A percentile compares a stretch with the other conserved stretches of the same genome.
These are phyloP conservation scores for Haliclona indistincta DNA, from an alignment of 37 sponge, comb jelly and placozoan species.

Conservation along the genomic window DNA sequence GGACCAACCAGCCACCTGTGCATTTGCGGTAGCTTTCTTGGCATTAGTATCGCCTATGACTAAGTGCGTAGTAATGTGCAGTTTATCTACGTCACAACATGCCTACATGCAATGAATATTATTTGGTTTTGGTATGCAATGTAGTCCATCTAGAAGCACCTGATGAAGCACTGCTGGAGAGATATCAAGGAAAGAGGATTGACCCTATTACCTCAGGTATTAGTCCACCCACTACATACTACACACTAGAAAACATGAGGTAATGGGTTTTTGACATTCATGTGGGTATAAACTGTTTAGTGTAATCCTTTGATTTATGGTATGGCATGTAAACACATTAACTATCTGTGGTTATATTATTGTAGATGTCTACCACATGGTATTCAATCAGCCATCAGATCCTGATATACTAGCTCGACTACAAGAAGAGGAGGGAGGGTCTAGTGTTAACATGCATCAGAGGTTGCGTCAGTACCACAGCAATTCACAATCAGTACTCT, in stretches of 20 bases:
- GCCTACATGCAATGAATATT: neutral
- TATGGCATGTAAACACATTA: too few relatives aligned
- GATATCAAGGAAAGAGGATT: slow-evolving; percentile 86
- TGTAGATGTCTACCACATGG: slow-evolving; percentile 90
- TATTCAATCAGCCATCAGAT: slow-evolving; percentile 69
- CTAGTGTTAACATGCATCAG: slow-evolving; percentile 24
- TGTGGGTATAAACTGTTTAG: too few relatives aligned
- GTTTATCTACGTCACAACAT: neutral
- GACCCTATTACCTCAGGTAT: slow-evolving; percentile 93
- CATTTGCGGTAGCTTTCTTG: neutral
- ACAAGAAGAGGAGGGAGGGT: slow-evolving; percentile 55
- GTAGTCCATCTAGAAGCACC: slow-evolving; percentile 85
- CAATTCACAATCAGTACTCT: slow-evolving; percentile 47
- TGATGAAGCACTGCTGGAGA: slow-evolving; percentile 76
- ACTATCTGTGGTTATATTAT: too few relatives aligned
- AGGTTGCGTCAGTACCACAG: slow-evolving; percentile 52
- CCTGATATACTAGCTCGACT: slow-evolving; percentile 66
- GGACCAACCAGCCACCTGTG: neutral
- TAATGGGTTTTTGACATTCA: too few relatives aligned
- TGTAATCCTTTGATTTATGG: too few relatives aligned
- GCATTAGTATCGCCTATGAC: neutral
- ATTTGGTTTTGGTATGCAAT: neutral
- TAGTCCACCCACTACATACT: too few relatives aligned
- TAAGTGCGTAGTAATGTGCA: neutral
- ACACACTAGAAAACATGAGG: too few relatives aligned